These are phyloP conservation scores for Pardalotus punctatus DNA, from an alignment of 2,113 vertebrate species.

Conservation along the genomic window DNA sequence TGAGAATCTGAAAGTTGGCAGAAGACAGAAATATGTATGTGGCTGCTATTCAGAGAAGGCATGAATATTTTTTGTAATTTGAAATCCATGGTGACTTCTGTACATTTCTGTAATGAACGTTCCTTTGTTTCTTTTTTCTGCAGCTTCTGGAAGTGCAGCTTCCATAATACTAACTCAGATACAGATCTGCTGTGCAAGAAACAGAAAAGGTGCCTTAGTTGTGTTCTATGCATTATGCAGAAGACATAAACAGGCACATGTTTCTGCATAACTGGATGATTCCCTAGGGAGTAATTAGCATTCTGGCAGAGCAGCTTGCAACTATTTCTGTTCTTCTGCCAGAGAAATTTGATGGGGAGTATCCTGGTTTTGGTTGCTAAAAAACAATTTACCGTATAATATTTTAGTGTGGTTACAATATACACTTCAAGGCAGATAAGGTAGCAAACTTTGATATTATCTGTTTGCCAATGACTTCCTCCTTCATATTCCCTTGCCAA, in stretches of 20 bases:
- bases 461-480: neutral
- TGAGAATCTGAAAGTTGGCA: neutral
- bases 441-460: neutral
- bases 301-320: constrained; percentile 39
- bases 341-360: constrained; percentile 41
- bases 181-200: neutral
- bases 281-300: constrained; percentile 50
- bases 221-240: neutral
- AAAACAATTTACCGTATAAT: neutral
- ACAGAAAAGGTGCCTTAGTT: neutral
- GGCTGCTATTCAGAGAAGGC: neutral
- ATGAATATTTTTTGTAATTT: neutral
- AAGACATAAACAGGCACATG: constrained; percentile 19
- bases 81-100: neutral
- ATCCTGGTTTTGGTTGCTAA: constrained; percentile 35
- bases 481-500: neutral
- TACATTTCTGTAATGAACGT: neutral
- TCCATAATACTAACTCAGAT: neutral
- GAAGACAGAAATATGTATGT: neutral
- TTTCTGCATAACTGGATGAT: neutral
- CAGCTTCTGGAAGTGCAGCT: neutral
- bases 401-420: constrained; percentile 6
- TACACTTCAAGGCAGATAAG: constrained; percentile 10
- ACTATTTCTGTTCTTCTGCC: constrained; percentile 33
- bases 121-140: neutral